Conservation (phyloP, 2,113 vertebrate species). For the Chloropsis cyanopogon region DNA sequence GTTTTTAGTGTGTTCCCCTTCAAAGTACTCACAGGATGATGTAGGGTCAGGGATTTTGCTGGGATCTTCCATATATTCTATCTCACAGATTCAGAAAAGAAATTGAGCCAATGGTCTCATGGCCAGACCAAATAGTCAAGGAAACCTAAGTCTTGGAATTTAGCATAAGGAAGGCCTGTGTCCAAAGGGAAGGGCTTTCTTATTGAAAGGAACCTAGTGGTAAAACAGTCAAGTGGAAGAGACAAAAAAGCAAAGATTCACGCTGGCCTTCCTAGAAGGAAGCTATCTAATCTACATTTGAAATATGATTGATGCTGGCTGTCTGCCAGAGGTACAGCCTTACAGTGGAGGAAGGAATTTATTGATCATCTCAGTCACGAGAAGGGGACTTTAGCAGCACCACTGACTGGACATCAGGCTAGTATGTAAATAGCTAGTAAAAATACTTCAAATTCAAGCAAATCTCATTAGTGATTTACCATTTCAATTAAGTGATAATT, state of each 20-base stretch:
- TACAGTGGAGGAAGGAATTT: background rate
- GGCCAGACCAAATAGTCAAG: background rate
- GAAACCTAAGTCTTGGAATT: background rate
- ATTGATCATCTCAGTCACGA: background rate
- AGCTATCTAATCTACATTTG: background rate
- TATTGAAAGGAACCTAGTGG: background rate
- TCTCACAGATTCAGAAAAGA: background rate
- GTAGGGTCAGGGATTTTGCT: background rate
- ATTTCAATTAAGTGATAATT: background rate
- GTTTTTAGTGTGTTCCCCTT: background rate
- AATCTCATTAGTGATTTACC: background rate
- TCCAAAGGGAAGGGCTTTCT: background rate
- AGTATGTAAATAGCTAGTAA: background rate
- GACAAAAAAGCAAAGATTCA: background rate
- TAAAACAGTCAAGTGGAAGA: background rate
- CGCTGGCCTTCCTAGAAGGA: background rate
- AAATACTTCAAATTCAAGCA: background rate
- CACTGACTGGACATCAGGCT: background rate
- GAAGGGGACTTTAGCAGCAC: background rate
- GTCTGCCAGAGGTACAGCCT: background rate
- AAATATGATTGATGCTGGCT: background rate
- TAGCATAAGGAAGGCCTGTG: background rate
- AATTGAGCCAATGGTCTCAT: background rate
- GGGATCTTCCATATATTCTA: background rate
- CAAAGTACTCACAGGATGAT: background rate